Base-by-base conservation (phyloP, 2,888 invertebrate genomes). In the Phymatocera aterrima region DNA sequence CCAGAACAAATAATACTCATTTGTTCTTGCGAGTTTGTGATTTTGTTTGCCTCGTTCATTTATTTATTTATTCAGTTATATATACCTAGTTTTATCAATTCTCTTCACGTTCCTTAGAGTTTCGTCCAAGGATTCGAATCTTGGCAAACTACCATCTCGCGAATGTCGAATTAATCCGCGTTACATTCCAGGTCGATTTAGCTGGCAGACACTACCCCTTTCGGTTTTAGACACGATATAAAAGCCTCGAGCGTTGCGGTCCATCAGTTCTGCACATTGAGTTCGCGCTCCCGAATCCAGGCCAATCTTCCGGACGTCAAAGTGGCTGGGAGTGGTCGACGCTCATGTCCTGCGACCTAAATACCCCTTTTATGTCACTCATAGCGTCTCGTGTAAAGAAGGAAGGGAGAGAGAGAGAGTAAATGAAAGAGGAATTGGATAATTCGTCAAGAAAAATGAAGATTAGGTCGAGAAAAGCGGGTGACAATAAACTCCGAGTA, bases 301-400 rank as follows among this genome's bases (percentile, higher is more conserved):
- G 43, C 75, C 75, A 57, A 75, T 75, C 75, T 75, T 75, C 21
- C 57, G 60, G 75, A 75, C 40, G 75, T 40, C 43, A 31, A 37
- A 37, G 37, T 37, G 37, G n/a, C 54, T 54, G 54, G 51, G 37
- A 72, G 72, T 70, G 70, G 70, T 46, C 70, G 18, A 46, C n/a
- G 24, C 48, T 70, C 40, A 12, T 48, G 31, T 46, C 48, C 31
- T 28, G 6, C 31, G 28, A 8, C 31, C 18, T 46, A 31, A 46
- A 48, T 70, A 40, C 70, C 21, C 60, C 31, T 12, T 34, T 31
- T 31, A 60, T 60, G 31, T 28, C 31, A n/a, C n/a, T 28, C 31
- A 31, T 60, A 15, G 28, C 31, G 15, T 31, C n/a, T 31, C 31
- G 28, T 24, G 57, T 10, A 5, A 57, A 57, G 4, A 8, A 28